These are phyloP conservation scores for Anser cygnoides DNA, from an alignment of 2,113 vertebrate species.

Conservation along the genomic window DNA sequence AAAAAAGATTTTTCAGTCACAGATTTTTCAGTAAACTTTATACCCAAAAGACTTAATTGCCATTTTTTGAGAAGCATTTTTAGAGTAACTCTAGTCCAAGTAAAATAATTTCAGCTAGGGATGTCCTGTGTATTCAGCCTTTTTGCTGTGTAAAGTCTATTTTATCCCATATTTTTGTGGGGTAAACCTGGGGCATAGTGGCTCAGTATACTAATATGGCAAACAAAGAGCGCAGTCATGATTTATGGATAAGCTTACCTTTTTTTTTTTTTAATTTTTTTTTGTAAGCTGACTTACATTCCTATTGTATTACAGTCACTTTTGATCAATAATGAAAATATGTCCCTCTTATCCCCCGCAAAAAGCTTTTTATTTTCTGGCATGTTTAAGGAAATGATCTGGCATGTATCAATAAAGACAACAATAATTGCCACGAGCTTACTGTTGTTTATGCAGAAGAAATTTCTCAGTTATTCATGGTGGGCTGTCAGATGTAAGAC, in stretches of 20 bases:
- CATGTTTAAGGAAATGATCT: background rate
- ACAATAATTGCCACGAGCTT: background rate
- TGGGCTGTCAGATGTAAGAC: background rate
- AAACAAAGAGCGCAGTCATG: background rate
- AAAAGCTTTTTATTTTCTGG: background rate
- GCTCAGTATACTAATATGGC: background rate
- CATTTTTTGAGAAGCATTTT: background rate
- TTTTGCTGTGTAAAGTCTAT: background rate
- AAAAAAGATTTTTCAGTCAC: background rate
- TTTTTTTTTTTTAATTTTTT: background rate
- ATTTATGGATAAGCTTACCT: background rate
- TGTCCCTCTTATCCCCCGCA: background rate
- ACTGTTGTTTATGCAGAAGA: background rate
- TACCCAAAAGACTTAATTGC: background rate
- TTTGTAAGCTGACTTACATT: background rate
- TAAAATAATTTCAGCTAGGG: background rate
- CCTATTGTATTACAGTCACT: background rate
- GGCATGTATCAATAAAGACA: background rate
- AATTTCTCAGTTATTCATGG: background rate
- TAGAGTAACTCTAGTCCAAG: background rate
- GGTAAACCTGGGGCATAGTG: background rate
- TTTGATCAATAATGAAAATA: background rate
- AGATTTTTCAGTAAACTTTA: background rate
- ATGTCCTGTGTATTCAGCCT: background rate
- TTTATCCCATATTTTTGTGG: background rate